Base-by-base conservation (phyloP, 2,113 vertebrate genomes). In the Rousettus leschenaultii region DNA sequence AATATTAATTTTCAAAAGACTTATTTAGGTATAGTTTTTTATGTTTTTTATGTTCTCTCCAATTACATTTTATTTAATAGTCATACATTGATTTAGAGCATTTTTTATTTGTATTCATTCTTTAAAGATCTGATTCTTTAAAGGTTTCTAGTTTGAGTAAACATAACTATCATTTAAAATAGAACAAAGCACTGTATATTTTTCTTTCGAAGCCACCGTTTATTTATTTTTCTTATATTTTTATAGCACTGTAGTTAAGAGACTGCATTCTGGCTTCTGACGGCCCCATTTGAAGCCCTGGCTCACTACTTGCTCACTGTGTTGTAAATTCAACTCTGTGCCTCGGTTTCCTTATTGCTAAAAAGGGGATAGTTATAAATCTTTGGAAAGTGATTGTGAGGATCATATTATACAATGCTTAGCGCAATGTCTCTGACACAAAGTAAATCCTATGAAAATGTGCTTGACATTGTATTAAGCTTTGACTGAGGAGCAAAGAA, bases 51-150 rank as follows among this genome's bases (percentile, higher is more conserved):
- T 87, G 59, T 84, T 86, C 66, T 75, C 19, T 53, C 35, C 15
- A 79, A 53, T 88, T 85, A 75, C 88, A 70, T 85, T 87, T 16
- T 73, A 30, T 21, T 26, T 73, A 86, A 84, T 51, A 71, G 89
- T 83, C 92, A 38, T 61, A 26, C 15, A 33, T 30, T 53, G n/a
- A 63, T 83, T 83, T 89, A 89, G 40, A 86, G 45, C 82, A 63
- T 87, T 77, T 86, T 89, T 63, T 82, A 74, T 73, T 83, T 61
- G 22, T 79, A 79, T 59, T 89, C 51, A 40, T 77, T 88, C 53
- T 74, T 92, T 24, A 91, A 82, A 88, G 28, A 82, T 82, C 5
- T 79, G 35, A 68, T 79, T 92, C 88, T 96, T 96, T 66, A 85
- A 85, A 88, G 28, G 22, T 77, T 93, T 74, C 28, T 74, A 10